Conservation (phyloP, 2,888 invertebrate species). For the Augiades crinisus region DNA sequence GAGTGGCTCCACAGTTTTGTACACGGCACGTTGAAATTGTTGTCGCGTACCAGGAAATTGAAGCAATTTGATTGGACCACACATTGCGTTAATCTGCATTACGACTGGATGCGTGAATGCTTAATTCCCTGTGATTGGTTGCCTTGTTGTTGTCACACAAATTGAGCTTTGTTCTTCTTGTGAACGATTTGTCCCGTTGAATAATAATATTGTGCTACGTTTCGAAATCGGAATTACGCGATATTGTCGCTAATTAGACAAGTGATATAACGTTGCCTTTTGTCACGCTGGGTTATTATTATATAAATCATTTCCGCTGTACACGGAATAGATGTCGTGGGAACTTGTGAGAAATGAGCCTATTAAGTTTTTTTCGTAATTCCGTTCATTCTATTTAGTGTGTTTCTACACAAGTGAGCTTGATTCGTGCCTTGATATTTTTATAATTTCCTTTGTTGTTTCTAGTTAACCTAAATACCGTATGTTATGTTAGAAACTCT, state of each 20-base stretch:
- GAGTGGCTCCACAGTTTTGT: constrained; percentile 25
- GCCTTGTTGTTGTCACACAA: constrained; percentile 30
- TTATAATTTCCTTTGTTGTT: background rate
- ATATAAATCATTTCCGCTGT: constrained; percentile 46
- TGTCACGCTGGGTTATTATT: constrained; percentile 28
- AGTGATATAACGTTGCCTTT: constrained; percentile 19
- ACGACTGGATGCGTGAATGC: constrained; percentile 33
- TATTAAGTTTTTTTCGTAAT: constrained; percentile 33
- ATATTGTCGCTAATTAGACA: constrained; percentile 21
- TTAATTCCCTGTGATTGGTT: constrained; percentile 35
- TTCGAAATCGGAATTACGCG: constrained; percentile 20
- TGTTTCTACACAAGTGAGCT: constrained; percentile 10
- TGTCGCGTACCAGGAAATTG: constrained; percentile 29
- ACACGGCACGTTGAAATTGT: constrained; percentile 18
- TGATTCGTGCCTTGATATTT: background rate
- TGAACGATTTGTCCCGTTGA: constrained; percentile 16
- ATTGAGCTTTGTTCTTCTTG: constrained; percentile 18
- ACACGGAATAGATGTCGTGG: constrained; percentile 55
- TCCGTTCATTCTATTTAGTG: constrained; percentile 15
- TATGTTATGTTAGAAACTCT: background rate
- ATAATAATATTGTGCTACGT: constrained; percentile 14
- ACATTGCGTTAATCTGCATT: constrained; percentile 37
- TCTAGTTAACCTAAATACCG: background rate
- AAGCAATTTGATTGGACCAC: constrained; percentile 30
- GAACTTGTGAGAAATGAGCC: constrained; percentile 46